These are phyloP conservation scores for Poeciliopsis paucimaculata DNA, from an alignment of 2,797 vertebrate species.

Conservation along the genomic window DNA sequence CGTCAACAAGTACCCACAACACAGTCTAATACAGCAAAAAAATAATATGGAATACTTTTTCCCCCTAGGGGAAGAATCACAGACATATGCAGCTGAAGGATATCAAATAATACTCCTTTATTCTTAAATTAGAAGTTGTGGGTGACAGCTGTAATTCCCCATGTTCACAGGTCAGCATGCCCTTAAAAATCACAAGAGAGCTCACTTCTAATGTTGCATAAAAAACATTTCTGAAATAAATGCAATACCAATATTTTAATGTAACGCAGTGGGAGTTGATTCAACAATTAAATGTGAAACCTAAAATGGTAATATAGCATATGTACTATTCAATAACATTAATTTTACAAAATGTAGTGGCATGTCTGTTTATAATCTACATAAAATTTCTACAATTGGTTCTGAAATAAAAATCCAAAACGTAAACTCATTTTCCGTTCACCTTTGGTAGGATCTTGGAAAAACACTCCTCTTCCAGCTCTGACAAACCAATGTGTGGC, in stretches of 20 bases:
- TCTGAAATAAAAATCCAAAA: neutral
- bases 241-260: neutral
- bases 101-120: neutral
- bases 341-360: neutral
- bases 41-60: neutral
- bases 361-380: neutral
- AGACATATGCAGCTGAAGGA: neutral
- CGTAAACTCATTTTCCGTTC: slow-evolving; percentile 21
- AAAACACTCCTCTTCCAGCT: slow-evolving; percentile 88
- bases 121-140: neutral
- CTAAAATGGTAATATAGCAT: neutral
- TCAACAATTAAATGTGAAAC: neutral
- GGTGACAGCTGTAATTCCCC: neutral
- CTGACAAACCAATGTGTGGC: slow-evolving; percentile 86
- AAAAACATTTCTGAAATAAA: neutral
- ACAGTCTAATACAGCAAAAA: neutral
- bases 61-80: neutral
- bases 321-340: neutral
- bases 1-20: neutral
- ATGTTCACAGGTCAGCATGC: neutral
- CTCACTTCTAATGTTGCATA: neutral
- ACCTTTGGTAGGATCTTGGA: slow-evolving; percentile 93
- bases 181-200: neutral
- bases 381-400: neutral
- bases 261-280: neutral